phyloP scores from a whole-genome alignment of 1,140 invertebrate genomes.

The Heterodera schachtii region DNA sequence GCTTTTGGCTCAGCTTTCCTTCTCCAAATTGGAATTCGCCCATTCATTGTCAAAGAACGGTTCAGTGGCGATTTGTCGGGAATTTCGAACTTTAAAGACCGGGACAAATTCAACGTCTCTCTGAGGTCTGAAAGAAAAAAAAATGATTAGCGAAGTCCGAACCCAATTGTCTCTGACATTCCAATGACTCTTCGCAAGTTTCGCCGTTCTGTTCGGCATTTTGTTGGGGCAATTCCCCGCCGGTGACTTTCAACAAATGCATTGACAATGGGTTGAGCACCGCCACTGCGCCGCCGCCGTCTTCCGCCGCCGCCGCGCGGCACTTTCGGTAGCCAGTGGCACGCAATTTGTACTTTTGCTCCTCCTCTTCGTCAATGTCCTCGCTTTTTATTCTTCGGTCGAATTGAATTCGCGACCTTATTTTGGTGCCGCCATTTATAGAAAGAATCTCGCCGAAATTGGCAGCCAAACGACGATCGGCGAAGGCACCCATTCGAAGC shows the following conservation, averaged over 20 bases:
- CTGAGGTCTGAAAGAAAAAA: not conserved
- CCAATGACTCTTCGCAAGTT: not conserved
- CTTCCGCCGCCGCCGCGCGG: conserved; percentile 19
- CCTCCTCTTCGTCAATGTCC: not conserved
- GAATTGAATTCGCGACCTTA: not conserved
- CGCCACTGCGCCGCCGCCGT: not conserved
- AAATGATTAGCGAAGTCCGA: not conserved
- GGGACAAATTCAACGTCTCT: not conserved
- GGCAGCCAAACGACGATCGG: not conserved
- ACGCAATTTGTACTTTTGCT: conserved; percentile 28
- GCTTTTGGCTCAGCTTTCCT: not conserved
- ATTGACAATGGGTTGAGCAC: not conserved
- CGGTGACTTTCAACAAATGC: conserved; percentile 8
- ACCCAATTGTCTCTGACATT: conserved; percentile 15
- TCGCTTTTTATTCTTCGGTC: conserved; percentile 8
- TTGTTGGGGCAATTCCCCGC: not conserved
- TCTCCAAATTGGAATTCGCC: conserved; percentile 13
- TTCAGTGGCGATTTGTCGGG: not conserved
- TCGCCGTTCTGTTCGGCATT: not conserved
- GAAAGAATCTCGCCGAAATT: not conserved
- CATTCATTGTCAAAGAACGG: not conserved
- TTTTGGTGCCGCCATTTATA: conserved; percentile 2
- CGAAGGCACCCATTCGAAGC: conserved; percentile 25
- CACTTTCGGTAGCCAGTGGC: conserved; percentile 27
- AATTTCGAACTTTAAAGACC: not conserved